phyloP scores from a whole-genome alignment of 2,888 invertebrate species.

The Campoletis raptor region DNA sequence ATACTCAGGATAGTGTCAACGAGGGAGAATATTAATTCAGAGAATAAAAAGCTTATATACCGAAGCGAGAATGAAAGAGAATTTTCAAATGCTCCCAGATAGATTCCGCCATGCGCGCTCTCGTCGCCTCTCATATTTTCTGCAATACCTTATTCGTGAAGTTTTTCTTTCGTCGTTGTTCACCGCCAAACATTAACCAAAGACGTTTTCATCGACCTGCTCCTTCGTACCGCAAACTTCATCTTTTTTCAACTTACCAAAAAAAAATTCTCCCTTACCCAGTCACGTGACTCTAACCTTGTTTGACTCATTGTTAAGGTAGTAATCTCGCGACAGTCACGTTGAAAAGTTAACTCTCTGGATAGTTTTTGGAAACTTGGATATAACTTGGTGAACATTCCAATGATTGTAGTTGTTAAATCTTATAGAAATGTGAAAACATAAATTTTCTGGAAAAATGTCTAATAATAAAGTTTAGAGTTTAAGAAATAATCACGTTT shows the following conservation, averaged over 20 bases:
- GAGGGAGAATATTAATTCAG: slow-evolving; percentile 48
- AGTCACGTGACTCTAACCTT: background rate
- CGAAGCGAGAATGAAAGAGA: slow-evolving; percentile 3
- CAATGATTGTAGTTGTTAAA: too few relatives aligned
- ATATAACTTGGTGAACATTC: too few relatives aligned
- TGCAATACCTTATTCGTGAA: background rate
- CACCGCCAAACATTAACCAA: background rate
- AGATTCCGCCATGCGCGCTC: background rate
- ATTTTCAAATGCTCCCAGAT: background rate
- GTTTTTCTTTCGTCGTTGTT: background rate
- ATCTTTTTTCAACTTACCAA: background rate
- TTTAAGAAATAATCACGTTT: too few relatives aligned
- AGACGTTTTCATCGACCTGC: background rate
- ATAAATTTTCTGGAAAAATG: too few relatives aligned
- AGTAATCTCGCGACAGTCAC: background rate
- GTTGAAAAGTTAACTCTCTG: too few relatives aligned
- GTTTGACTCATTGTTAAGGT: background rate
- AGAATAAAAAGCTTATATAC: background rate
- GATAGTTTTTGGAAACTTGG: too few relatives aligned
- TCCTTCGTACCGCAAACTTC: background rate
- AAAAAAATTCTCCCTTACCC: background rate
- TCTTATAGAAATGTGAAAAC: too few relatives aligned
- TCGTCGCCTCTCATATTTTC: background rate
- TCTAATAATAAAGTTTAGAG: too few relatives aligned
- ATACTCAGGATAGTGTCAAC: slow-evolving; percentile 38